These are phyloP conservation scores for Centruroides sculpturatus DNA, from an alignment of 1,140 invertebrate genomes.

Conservation along the genomic window DNA sequence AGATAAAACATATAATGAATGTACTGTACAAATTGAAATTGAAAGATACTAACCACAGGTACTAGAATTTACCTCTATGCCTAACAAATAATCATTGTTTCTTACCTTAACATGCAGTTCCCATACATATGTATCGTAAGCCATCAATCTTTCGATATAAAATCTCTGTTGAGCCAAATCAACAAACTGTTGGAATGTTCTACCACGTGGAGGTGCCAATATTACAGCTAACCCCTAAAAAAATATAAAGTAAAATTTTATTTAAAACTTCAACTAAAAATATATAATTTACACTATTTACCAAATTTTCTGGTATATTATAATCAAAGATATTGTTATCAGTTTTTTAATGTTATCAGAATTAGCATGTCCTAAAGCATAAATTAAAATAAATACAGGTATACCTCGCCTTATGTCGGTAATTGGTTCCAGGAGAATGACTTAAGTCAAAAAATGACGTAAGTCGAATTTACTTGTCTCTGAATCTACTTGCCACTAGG, in stretches of 20 bases:
- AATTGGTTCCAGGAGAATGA: no score
- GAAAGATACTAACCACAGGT: neutral
- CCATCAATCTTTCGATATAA: slow-evolving; percentile 13
- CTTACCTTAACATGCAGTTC: slow-evolving; percentile 17
- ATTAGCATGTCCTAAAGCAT: no score
- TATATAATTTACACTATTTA: no score
- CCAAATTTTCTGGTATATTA: no score
- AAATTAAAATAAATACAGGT: no score
- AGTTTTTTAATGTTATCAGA: no score
- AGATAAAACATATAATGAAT: neutral
- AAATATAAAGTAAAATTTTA: neutral
- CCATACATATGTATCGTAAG: slow-evolving; percentile 19
- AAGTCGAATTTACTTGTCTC: no score
- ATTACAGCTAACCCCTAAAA: slow-evolving; percentile 46
- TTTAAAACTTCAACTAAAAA: no score
- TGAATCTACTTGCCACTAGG: no score
- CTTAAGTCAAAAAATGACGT: no score
- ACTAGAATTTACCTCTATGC: neutral
- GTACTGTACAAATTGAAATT: neutral
- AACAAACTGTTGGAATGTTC: slow-evolving; percentile 53
- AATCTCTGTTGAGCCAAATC: slow-evolving; percentile 21
- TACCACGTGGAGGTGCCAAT: slow-evolving; percentile 57
- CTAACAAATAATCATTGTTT: neutral
- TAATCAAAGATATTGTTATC: no score
- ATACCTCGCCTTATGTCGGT: no score